Conservation (phyloP, 2,113 vertebrate species). For the Cyphomyrus plagiostoma region DNA sequence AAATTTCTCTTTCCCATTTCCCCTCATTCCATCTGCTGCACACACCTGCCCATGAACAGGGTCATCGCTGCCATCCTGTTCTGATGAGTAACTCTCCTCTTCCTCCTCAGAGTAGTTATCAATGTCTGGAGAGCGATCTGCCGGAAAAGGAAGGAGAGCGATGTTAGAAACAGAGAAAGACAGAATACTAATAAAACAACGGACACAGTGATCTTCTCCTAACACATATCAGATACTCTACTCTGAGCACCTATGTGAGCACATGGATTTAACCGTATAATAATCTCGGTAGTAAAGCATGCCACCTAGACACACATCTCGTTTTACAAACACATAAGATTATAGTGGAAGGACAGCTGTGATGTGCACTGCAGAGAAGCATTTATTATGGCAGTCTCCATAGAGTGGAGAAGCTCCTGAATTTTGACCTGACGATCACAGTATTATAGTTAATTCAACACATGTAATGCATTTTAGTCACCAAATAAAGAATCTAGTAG, state of each 20-base stretch:
- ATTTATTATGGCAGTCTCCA: background rate
- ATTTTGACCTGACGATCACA: background rate
- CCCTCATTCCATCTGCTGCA: background rate
- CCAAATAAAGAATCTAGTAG: background rate
- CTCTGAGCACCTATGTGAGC: background rate
- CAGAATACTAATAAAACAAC: background rate
- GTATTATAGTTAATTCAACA: background rate
- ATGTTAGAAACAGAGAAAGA: background rate
- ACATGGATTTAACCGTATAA: background rate
- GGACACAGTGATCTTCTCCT: background rate
- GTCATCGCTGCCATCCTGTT: conserved; percentile 85
- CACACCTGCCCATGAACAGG: conserved; percentile 79
- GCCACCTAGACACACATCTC: background rate
- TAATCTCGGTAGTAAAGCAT: background rate
- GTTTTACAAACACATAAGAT: background rate
- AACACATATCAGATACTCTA: background rate
- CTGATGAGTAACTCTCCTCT: conserved; percentile 86
- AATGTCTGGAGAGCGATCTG: conserved; percentile 85
- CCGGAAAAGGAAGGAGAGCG: background rate
- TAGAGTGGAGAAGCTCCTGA: background rate
- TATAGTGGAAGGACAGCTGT: background rate
- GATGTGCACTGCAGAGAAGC: background rate
- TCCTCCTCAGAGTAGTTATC: conserved; percentile 90
- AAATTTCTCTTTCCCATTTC: background rate
- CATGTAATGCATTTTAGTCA: background rate